Evolutionary conservation across 2,113 vertebrate species (phyloP), one percentile per base, ranked within the genome.

Genomic region (Oryzias celebensis): DNA sequence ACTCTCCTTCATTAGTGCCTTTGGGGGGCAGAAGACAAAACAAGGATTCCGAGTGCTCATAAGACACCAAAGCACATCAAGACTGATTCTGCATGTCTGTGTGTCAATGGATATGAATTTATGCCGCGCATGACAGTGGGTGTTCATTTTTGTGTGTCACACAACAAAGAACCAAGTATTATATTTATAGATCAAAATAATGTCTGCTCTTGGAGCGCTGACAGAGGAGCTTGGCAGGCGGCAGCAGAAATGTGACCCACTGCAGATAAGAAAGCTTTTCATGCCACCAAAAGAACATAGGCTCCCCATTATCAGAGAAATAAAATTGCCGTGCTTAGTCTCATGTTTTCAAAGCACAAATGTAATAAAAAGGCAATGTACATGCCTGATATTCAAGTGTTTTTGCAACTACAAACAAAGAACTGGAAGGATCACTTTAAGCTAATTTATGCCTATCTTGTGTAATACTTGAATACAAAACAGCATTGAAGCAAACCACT

Each of bases 141-240:
- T 45, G 58, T 58, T 70, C 41, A 43, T 75, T 58, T 79, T 26
- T 3, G 52, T 46, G 46, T 54, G 52, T 23, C 18, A 54, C 14
- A 63, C 52, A 77, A 76, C 52, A 82, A 68, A 77, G 52, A 66
- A 45, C 64, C 26, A 45, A 62, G 65, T 64, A 44, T 73, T 73
- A 55, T 84, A 88, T 87, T 85, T 85, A 82, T 84, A 77, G 78
- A 86, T 81, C 72, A 79, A 75, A 85, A 78, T 77, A 76, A 71
- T 58, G 65, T 72, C 68, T 53, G 76, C 60, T 59, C 57, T 64
- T 72, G 57, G 65, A 74, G 58, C 20, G 22, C 52, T 47, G 70
- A 78, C 67, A 71, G 65, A 61, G 67, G 81, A 77, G 74, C 57
- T 76, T 74, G 80, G 65, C 84, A 84, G 72, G 50, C 65, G 15